Base-by-base conservation (phyloP, 2,888 invertebrate species). In the Alloscopus bannaensis region DNA sequence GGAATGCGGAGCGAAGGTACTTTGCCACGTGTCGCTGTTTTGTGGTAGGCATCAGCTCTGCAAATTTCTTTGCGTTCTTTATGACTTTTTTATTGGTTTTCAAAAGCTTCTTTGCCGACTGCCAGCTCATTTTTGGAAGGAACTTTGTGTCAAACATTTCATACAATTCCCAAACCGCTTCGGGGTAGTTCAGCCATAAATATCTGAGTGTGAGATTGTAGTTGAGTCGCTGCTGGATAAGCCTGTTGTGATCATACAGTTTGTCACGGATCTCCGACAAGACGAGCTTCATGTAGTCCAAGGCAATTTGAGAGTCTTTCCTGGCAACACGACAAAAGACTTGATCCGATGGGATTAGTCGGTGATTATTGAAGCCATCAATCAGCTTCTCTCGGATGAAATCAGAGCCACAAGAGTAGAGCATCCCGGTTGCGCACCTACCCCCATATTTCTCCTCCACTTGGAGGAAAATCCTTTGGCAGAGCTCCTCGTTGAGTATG, bases 231-330 rank as follows among this genome's bases (percentile, higher is more conserved):
- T 65, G 42, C 11, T 71, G 66, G 22, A 65, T 78, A 0, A 71
- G 20, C 20, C 59, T 71, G 0, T 71, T 50, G 22, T 71, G 59
- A 29, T 66, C 80, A 62, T 70, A 70, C 29, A 77, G 16, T 18
- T 77, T 77, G 24, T 77, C 77, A 6, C 77, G 66, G 18, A 64
- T 64, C 31, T 77, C 77, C n/a, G 42, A 55, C 45, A 77, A 77
- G 11, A 45, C 55, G 11, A 45, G 55, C 20, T 70, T 62, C 28
- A 77, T 57, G 29, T 77, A 77, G 69, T 70, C 77, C 24, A 80
- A 60, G n/a, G 80, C 80, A 55, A 73, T 66, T 50, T 72, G 59
- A 60, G 45, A 45, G 45, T 81, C 81, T 47, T 81, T 81, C 62
- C 60, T 68, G 3, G 81, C 81, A 71, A 81, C 68, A 20, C 57